Conservation (phyloP, 2,888 invertebrate species). For the Petrolisthes cinctipes region DNA sequence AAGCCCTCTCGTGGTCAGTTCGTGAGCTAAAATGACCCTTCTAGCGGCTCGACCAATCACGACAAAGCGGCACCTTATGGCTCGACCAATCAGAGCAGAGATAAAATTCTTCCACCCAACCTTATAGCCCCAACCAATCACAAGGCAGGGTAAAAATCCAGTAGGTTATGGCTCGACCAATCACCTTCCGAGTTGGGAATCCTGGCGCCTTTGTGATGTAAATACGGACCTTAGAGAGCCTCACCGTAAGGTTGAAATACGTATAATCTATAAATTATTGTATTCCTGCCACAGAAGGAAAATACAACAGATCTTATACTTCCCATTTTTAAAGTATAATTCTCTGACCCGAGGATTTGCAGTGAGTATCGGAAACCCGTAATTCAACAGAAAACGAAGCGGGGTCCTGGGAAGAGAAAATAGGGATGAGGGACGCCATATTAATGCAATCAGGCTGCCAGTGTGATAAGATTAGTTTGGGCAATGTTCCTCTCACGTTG, state of each 20-base stretch:
- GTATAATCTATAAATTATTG: neutral
- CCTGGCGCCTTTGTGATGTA: neutral
- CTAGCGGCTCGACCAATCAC: conserved; percentile 8
- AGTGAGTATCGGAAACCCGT: neutral
- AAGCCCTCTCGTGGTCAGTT: neutral
- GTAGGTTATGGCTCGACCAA: conserved; percentile 15
- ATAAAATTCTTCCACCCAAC: conserved; percentile 3
- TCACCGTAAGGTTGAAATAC: conserved; percentile 12
- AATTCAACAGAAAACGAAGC: too few relatives aligned
- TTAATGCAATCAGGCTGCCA: too few relatives aligned
- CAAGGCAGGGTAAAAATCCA: conserved; percentile 1
- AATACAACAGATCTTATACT: neutral
- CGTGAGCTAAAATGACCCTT: neutral
- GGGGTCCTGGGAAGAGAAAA: too few relatives aligned
- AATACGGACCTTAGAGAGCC: conserved; percentile 2
- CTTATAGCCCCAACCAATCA: conserved; percentile 13
- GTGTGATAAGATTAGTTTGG: too few relatives aligned
- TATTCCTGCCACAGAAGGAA: neutral
- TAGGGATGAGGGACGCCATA: too few relatives aligned
- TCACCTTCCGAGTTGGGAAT: conserved; percentile 12
- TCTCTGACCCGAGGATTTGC: neutral
- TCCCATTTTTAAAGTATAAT: neutral
- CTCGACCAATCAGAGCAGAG: neutral
- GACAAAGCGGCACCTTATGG: neutral
- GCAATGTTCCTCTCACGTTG: too few relatives aligned